Percentiles rank a stretch among this genome's conserved stretches.
phyloP scores from a whole-genome alignment of 2,888 invertebrate genomes.

The Margaritifera margaritifera region DNA sequence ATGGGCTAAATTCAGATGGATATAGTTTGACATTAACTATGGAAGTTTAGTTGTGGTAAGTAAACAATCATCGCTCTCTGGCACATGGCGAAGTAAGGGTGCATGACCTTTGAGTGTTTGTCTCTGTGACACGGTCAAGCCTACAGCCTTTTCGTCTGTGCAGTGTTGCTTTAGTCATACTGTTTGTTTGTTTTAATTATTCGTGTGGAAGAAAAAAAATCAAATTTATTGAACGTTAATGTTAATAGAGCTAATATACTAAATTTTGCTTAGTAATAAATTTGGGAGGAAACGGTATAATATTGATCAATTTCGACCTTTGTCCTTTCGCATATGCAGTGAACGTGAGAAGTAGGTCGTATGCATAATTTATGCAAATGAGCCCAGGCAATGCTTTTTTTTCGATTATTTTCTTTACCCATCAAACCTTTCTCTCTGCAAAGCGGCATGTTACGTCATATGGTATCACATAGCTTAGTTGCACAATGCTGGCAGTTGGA shows the following conservation, averaged over 20 bases:
- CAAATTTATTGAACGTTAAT: background rate
- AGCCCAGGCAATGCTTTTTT: constrained; percentile 18
- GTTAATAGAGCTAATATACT: background rate
- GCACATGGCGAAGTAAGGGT: constrained; percentile 40
- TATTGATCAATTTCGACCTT: constrained; percentile 53
- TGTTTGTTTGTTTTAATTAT: background rate
- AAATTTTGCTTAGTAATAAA: too few relatives aligned
- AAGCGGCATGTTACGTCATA: too few relatives aligned
- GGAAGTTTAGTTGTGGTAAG: too few relatives aligned
- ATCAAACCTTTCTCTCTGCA: background rate
- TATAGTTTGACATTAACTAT: too few relatives aligned
- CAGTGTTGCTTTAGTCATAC: constrained; percentile 13
- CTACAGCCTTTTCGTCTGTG: constrained; percentile 3
- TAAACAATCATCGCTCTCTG: constrained; percentile 1
- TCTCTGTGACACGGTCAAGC: constrained; percentile 60
- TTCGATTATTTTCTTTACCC: background rate
- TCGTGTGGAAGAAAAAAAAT: background rate
- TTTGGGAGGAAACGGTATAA: background rate
- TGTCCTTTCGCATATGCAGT: constrained; percentile 62
- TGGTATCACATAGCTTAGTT: too few relatives aligned
- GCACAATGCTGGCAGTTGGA: background rate
- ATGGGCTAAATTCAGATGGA: too few relatives aligned
- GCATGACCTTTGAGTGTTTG: constrained; percentile 66
- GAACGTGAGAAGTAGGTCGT: constrained; percentile 55
- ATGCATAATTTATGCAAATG: constrained; percentile 69